phyloP scores from a whole-genome alignment of 2,113 vertebrate genomes.

The Hymenochirus boettgeri region DNA sequence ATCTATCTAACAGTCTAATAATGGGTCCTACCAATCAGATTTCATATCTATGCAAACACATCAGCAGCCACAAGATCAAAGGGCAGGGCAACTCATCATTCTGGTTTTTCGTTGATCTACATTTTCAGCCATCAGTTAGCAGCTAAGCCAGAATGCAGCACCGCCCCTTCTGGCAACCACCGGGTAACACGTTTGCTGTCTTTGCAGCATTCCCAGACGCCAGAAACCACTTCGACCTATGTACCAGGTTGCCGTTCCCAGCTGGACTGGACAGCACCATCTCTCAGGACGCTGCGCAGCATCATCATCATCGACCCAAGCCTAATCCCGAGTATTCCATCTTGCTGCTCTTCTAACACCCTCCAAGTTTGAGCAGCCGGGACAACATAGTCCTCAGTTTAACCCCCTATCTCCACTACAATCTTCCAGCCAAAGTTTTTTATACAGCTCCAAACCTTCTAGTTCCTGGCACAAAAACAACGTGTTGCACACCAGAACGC shows the following conservation, averaged over 20 bases:
- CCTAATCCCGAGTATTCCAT: slow-evolving; percentile 26
- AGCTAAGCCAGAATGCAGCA: slow-evolving; percentile 17
- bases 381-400: slow-evolving; percentile 20
- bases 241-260: slow-evolving; percentile 27
- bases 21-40: slow-evolving; percentile 6
- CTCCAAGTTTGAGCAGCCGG: slow-evolving; percentile 23
- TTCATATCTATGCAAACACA: slow-evolving; percentile 12
- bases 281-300: slow-evolving; percentile 28
- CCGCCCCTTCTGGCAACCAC: slow-evolving; percentile 10
- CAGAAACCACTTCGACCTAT: slow-evolving; percentile 30
- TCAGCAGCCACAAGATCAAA: not conserved
- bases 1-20: no score
- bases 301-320: slow-evolving; percentile 16
- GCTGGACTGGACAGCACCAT: slow-evolving; percentile 25
- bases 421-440: slow-evolving; percentile 25
- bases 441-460: slow-evolving; percentile 19
- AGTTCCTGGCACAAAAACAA: slow-evolving; percentile 25
- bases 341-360: slow-evolving; percentile 25
- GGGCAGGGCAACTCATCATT: slow-evolving; percentile 7
- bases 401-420: slow-evolving; percentile 10
- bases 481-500: slow-evolving; percentile 18
- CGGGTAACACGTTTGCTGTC: slow-evolving; percentile 40
- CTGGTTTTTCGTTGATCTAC: slow-evolving; percentile 6
- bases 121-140: slow-evolving; percentile 25
- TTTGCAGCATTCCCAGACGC: slow-evolving; percentile 36